Conservation (phyloP, 1,140 invertebrate species). For the Plodia interpunctella region DNA sequence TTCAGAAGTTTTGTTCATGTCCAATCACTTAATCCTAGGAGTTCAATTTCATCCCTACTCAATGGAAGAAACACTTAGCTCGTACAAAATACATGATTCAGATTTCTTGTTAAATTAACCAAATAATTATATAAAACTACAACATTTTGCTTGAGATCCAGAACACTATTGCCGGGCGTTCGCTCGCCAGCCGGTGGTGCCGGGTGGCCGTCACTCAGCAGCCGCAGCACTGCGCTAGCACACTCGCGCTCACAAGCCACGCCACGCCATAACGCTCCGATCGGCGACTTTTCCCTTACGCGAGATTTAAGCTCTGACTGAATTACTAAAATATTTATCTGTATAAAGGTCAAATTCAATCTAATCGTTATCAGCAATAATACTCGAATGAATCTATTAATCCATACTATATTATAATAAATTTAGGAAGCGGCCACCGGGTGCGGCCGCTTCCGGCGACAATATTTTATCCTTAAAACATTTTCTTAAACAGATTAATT, state of each 20-base stretch:
- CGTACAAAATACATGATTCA: constrained; percentile 74
- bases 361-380: constrained; percentile 66
- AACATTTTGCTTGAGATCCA: constrained; percentile 69
- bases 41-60: constrained; percentile 60
- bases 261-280: constrained; percentile 1
- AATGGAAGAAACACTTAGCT: constrained; percentile 60
- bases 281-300: not conserved
- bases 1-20: constrained; percentile 69
- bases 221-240: constrained; percentile 10
- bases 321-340: constrained; percentile 44
- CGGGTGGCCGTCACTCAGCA: constrained; percentile 21
- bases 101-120: constrained; percentile 57
- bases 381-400: constrained; percentile 73
- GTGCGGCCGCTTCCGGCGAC: constrained; percentile 45
- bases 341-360: constrained; percentile 65
- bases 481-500: constrained; percentile 65
- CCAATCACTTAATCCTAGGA: constrained; percentile 59
- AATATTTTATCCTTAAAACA: constrained; percentile 57
- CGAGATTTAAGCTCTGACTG: constrained; percentile 53
- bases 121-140: constrained; percentile 65
- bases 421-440: constrained; percentile 48
- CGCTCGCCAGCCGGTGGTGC: constrained; percentile 16
- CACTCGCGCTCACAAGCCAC: constrained; percentile 20
- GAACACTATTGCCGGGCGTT: constrained; percentile 28
- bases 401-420: constrained; percentile 74